phyloP scores from a whole-genome alignment of 2,888 invertebrate genomes.

The Drosophila siamana region DNA sequence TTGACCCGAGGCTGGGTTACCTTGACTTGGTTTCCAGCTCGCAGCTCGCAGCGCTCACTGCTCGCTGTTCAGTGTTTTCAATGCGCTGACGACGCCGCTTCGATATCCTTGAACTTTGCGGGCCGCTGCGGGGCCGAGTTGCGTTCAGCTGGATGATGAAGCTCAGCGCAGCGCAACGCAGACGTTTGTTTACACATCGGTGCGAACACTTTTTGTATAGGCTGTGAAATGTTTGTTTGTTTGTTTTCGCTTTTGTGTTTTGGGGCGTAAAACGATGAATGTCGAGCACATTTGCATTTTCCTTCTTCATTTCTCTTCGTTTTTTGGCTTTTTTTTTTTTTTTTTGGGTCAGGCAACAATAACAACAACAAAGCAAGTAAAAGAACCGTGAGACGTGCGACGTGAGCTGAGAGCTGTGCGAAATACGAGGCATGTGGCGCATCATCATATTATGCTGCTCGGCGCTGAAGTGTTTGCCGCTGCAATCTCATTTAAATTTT shows the following conservation, averaged over 20 bases:
- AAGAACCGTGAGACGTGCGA: not conserved
- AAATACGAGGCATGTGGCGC: not conserved
- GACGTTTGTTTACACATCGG: constrained; percentile 63
- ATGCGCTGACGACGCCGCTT: constrained; percentile 44
- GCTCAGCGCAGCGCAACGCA: constrained; percentile 6
- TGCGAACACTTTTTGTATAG: constrained; percentile 47
- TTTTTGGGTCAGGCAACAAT: constrained; percentile 50
- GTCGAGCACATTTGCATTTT: constrained; percentile 56
- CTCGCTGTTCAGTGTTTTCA: constrained; percentile 35
- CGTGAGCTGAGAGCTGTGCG: not conserved
- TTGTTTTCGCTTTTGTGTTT: constrained; percentile 41
- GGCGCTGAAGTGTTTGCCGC: no score
- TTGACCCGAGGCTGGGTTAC: constrained; percentile 48
- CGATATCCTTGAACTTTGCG: constrained; percentile 65
- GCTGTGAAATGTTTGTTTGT: constrained; percentile 40
- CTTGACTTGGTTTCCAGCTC: constrained; percentile 51
- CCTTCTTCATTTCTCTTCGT: not conserved
- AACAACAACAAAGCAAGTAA: constrained; percentile 27
- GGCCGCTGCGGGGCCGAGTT: not conserved
- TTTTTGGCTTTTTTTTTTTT: constrained; percentile 16
- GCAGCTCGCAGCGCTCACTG: constrained; percentile 17
- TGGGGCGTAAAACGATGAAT: constrained; percentile 48
- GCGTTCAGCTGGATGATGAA: no score
- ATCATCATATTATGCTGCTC: not conserved
- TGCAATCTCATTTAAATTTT: constrained; percentile 56